phyloP scores from a whole-genome alignment of 2,888 invertebrate species.

The Cephus nigrinus region DNA sequence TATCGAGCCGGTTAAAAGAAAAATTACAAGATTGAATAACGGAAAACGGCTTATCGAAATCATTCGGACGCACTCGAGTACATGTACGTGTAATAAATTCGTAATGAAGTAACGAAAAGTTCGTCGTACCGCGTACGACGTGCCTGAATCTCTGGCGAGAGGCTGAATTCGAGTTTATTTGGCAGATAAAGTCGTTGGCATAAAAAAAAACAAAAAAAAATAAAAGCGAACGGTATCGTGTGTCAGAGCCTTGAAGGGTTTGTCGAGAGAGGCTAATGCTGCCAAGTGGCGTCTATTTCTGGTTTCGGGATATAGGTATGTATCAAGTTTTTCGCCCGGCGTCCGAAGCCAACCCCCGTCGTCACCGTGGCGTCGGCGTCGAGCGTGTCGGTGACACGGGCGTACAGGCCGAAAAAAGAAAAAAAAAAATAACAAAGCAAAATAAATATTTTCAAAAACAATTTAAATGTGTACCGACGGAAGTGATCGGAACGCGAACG shows the following conservation, averaged over 20 bases:
- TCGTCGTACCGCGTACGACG: not conserved
- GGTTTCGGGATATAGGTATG: not conserved
- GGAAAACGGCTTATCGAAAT: not conserved
- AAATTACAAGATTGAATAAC: not conserved
- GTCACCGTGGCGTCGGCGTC: not conserved
- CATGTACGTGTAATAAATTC: not conserved
- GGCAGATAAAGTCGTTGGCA: not conserved
- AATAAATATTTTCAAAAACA: not conserved
- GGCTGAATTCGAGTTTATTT: not conserved
- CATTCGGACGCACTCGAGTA: not conserved
- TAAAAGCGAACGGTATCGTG: not conserved
- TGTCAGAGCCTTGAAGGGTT: not conserved
- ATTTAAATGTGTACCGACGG: not conserved
- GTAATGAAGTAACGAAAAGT: not conserved
- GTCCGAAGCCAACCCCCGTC: not conserved
- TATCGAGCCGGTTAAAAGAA: not conserved
- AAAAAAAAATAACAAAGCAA: not conserved
- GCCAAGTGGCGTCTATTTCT: not conserved
- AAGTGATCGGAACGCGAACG: not conserved
- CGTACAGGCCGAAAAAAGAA: not conserved
- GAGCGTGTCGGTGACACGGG: not conserved
- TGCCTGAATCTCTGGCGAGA: not conserved
- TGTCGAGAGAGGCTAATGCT: not conserved
- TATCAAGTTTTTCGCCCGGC: not conserved
- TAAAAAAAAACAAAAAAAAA: not conserved